phyloP scores from a whole-genome alignment of 1,140 invertebrate genomes.

The Drosophila quadrilineata region DNA sequence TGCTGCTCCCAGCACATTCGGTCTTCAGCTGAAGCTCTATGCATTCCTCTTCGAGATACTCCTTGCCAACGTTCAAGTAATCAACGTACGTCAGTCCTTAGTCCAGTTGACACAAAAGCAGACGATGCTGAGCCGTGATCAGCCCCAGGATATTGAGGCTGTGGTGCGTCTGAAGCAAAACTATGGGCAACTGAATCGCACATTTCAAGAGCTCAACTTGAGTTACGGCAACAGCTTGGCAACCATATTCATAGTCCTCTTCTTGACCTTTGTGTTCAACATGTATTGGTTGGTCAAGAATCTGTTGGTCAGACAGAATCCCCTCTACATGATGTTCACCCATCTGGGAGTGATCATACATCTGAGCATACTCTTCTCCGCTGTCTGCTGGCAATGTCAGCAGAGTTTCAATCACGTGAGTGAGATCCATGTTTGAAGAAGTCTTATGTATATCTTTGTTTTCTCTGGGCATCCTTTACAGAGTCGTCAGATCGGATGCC shows the following conservation, averaged over 20 bases:
- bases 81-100: slow-evolving; percentile 13
- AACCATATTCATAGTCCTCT: slow-evolving; percentile 46
- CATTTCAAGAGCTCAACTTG: slow-evolving; percentile 32
- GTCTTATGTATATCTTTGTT: not conserved
- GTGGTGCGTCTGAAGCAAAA: slow-evolving; percentile 23
- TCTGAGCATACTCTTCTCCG: slow-evolving; percentile 33
- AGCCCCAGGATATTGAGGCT: not conserved
- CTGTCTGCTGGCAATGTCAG: slow-evolving; percentile 65
- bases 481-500: slow-evolving; percentile 70
- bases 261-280: slow-evolving; percentile 53
- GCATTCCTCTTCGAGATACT: slow-evolving; percentile 47
- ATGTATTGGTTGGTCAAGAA: slow-evolving; percentile 55
- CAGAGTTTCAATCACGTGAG: slow-evolving; percentile 55
- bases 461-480: slow-evolving; percentile 13
- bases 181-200: slow-evolving; percentile 37
- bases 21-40: slow-evolving; percentile 46
- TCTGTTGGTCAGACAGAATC: not conserved
- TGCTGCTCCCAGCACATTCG: slow-evolving; percentile 27
- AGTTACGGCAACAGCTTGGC: slow-evolving; percentile 55
- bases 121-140: not conserved
- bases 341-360: slow-evolving; percentile 27
- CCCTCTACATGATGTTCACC: not conserved
- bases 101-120: slow-evolving; percentile 17
- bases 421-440: not conserved
- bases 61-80: slow-evolving; percentile 26